A percentile compares a stretch with the other conserved stretches of the same genome.
These are phyloP conservation scores for Petromus typicus DNA, from an alignment of 2,113 vertebrate species.

Conservation along the genomic window DNA sequence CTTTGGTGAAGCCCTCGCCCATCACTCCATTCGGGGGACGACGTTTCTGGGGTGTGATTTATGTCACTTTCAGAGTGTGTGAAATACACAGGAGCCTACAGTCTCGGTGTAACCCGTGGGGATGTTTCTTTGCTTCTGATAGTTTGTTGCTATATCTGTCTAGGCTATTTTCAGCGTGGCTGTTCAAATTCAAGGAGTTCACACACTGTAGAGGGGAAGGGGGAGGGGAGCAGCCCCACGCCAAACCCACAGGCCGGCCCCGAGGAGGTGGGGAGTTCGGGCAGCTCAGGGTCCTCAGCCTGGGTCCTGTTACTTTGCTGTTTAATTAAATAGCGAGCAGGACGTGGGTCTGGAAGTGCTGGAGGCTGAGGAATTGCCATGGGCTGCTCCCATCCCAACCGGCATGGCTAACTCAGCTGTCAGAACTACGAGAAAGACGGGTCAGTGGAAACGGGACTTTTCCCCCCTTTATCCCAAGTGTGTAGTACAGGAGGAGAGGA, in stretches of 20 bases:
- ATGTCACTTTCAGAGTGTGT: slow-evolving; percentile 67
- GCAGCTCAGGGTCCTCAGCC: slow-evolving; percentile 59
- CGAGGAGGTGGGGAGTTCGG: neutral
- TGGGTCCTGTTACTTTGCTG: slow-evolving; percentile 76
- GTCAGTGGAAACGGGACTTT: slow-evolving; percentile 76
- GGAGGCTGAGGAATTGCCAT: slow-evolving; percentile 55
- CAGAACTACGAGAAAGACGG: slow-evolving; percentile 73
- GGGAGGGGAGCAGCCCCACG: neutral
- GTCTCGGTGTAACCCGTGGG: slow-evolving; percentile 42
- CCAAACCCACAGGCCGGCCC: neutral
- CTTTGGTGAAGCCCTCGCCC: slow-evolving; percentile 66
- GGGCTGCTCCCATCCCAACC: slow-evolving; percentile 72
- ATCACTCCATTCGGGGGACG: neutral
- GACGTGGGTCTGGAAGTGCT: slow-evolving; percentile 80
- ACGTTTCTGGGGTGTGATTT: slow-evolving; percentile 25
- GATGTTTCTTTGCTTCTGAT: slow-evolving; percentile 69
- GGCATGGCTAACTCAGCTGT: slow-evolving; percentile 83
- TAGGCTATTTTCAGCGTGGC: slow-evolving; percentile 42
- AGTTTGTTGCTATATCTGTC: slow-evolving; percentile 65
- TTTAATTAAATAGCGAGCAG: slow-evolving; percentile 82
- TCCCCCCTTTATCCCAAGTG: neutral
- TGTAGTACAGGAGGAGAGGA: slow-evolving; percentile 81
- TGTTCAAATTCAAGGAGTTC: slow-evolving; percentile 73
- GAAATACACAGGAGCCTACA: slow-evolving; percentile 49
- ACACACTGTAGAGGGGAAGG: neutral